Evolutionary conservation across 2,113 vertebrate species (phyloP).

Genomic region (Prunella fulvescens): DNA sequence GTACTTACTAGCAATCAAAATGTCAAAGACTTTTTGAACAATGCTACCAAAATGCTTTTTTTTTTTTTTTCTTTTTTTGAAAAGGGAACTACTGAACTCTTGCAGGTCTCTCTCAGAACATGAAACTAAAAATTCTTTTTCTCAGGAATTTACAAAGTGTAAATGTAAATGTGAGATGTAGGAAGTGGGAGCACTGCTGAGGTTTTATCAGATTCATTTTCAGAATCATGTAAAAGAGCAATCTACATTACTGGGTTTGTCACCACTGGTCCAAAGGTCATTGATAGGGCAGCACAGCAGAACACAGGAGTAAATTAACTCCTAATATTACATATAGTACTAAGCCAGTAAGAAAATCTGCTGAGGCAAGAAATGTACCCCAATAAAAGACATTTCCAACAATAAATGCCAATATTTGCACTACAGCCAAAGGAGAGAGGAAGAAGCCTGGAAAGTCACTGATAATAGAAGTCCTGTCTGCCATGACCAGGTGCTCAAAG

Average conservation of each 20-base stretch:
- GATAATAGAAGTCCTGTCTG: not conserved
- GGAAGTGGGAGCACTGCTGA: not conserved
- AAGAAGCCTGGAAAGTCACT: not conserved
- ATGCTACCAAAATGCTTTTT: not conserved
- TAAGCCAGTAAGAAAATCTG: not conserved
- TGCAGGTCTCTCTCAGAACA: not conserved
- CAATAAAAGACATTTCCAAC: not conserved
- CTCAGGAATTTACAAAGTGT: not conserved
- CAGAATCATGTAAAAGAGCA: not conserved
- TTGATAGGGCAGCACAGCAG: not conserved
- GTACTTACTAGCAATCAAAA: conserved; percentile 16
- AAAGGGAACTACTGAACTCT: not conserved
- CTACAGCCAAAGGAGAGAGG: not conserved
- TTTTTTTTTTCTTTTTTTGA: not conserved
- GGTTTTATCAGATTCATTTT: not conserved
- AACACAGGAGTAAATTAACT: not conserved
- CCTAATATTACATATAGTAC: not conserved
- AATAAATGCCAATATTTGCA: not conserved
- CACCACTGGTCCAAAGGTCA: not conserved
- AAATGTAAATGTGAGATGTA: not conserved
- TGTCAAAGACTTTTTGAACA: not conserved
- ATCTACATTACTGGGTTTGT: not conserved
- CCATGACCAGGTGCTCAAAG: not conserved
- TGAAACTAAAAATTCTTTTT: not conserved
- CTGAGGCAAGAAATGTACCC: not conserved